phyloP scores from a whole-genome alignment of 2,888 invertebrate species.

The Drosophila meridionalis region DNA sequence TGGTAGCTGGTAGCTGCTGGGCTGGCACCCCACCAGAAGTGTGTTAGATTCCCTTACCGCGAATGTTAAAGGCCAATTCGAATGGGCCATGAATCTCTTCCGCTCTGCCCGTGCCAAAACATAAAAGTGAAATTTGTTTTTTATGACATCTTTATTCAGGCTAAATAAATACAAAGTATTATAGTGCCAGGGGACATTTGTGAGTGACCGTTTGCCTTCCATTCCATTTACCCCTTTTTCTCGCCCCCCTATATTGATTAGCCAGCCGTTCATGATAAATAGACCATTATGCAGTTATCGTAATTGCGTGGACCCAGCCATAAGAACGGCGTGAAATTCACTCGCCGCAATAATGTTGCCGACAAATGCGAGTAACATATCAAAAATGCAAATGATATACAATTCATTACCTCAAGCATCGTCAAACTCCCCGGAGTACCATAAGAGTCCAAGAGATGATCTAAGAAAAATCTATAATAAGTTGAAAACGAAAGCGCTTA shows the following conservation, averaged over 20 bases:
- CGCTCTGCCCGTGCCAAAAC: constrained; percentile 67
- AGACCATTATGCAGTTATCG: constrained; percentile 68
- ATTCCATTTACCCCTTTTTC: constrained; percentile 8
- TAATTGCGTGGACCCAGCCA: constrained; percentile 48
- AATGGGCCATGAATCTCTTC: constrained; percentile 74
- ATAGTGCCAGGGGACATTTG: constrained; percentile 73
- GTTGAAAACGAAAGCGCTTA: not conserved
- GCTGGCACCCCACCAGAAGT: not conserved
- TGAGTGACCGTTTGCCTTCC: constrained; percentile 16
- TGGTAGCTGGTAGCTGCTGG: constrained; percentile 9
- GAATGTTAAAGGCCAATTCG: constrained; percentile 60
- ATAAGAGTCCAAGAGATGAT: constrained; percentile 24
- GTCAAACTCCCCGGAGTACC: constrained; percentile 27
- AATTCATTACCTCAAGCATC: constrained; percentile 34
- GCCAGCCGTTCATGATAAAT: constrained; percentile 78
- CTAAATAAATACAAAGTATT: constrained; percentile 81
- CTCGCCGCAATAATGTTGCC: constrained; percentile 35
- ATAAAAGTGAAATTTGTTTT: constrained; percentile 82
- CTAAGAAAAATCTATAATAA: constrained; percentile 10
- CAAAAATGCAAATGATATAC: constrained; percentile 45
- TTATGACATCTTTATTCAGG: constrained; percentile 82
- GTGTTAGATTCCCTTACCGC: constrained; percentile 5
- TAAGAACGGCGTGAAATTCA: constrained; percentile 31
- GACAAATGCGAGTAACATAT: constrained; percentile 25
- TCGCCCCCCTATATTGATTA: constrained; percentile 44